A percentile compares a stretch with the other conserved stretches of the same genome.
phyloP scores from a whole-genome alignment of 2,888 invertebrate genomes.

The Amphipoea oculea region DNA sequence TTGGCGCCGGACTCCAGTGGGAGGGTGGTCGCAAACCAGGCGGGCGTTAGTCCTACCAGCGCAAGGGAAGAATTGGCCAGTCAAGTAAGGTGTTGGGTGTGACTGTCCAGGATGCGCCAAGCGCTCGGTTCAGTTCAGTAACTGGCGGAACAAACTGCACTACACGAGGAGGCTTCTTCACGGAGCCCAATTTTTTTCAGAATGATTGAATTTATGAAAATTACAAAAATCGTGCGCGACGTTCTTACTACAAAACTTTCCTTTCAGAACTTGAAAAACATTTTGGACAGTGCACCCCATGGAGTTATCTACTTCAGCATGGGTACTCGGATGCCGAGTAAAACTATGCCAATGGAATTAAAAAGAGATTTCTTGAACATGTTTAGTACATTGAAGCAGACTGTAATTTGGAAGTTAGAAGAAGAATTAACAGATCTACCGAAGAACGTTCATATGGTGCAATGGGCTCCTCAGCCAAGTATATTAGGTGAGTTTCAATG shows the following conservation, averaged over 20 bases:
- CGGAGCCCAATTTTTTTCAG: not conserved
- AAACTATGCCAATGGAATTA: constrained; percentile 75
- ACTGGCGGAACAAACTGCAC: too few species aligned
- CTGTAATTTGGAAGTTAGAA: constrained; percentile 86
- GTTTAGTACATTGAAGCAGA: constrained; percentile 82
- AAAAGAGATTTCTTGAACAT: constrained; percentile 75
- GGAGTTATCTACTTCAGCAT: constrained; percentile 88
- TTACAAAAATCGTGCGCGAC: too few species aligned
- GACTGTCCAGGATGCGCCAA: too few species aligned
- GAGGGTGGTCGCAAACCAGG: too few species aligned
- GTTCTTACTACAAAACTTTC: not conserved
- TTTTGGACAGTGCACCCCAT: constrained; percentile 78
- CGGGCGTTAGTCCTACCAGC: too few species aligned
- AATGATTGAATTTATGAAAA: too few species aligned
- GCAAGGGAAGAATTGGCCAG: too few species aligned
- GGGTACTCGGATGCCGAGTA: constrained; percentile 81
- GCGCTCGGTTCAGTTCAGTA: constrained; percentile 26
- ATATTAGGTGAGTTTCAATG: constrained; percentile 76
- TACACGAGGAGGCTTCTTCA: too few species aligned
- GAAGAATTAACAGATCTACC: constrained; percentile 73
- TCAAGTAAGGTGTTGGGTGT: too few species aligned
- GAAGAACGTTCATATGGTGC: constrained; percentile 79
- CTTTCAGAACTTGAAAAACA: constrained; percentile 61
- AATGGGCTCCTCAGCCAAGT: constrained; percentile 83
- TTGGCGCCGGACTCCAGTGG: too few species aligned